phyloP scores from a whole-genome alignment of 2,113 vertebrate species.

The Brachypteracias leptosomus region DNA sequence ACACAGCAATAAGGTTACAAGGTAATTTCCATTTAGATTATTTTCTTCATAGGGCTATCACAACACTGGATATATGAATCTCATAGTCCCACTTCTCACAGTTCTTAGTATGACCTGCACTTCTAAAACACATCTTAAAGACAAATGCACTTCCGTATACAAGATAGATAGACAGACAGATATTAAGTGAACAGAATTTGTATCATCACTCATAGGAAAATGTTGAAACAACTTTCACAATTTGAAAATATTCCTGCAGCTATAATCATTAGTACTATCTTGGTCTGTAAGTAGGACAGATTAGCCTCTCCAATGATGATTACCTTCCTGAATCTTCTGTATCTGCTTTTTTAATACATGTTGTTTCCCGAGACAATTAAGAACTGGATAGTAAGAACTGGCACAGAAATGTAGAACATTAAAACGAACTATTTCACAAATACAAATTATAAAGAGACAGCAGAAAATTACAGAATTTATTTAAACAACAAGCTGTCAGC shows the following conservation, averaged over 20 bases:
- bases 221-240: not conserved
- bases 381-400: not conserved
- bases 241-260: not conserved
- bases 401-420: not conserved
- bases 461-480: not conserved
- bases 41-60: not conserved
- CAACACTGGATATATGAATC: not conserved
- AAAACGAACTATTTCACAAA: slow-evolving; percentile 4
- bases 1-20: not conserved
- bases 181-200: not conserved
- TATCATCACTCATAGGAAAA: not conserved
- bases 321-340: not conserved
- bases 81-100: not conserved
- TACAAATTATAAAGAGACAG: not conserved
- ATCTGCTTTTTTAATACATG: not conserved
- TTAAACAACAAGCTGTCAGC: not conserved
- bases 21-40: slow-evolving; percentile 31
- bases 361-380: not conserved
- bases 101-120: not conserved
- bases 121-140: not conserved
- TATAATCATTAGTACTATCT: not conserved
- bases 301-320: not conserved
- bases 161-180: not conserved
- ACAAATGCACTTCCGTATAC: not conserved
- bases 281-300: not conserved